phyloP scores from a whole-genome alignment of 2,888 invertebrate genomes.

The Apoda limacodes region DNA sequence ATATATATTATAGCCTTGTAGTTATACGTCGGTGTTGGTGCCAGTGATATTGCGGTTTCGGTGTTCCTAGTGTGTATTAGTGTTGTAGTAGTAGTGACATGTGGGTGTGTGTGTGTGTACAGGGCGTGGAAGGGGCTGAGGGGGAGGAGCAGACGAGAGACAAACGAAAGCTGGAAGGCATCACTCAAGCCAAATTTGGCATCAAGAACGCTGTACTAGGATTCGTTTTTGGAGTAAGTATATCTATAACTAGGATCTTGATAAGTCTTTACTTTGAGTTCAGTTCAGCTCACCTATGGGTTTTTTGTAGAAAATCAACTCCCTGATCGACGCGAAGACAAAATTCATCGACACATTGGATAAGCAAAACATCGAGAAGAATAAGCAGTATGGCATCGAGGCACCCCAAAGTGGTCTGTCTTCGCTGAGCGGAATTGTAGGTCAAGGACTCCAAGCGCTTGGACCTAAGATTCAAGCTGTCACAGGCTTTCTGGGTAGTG shows the following conservation, averaged over 20 bases:
- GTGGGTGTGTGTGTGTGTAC: slow-evolving; percentile 36
- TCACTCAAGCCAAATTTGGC: slow-evolving; percentile 74
- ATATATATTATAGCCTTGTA: too few relatives aligned
- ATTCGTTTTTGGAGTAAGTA: slow-evolving; percentile 85
- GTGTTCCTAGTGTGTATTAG: slow-evolving; percentile 21
- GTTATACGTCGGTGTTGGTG: slow-evolving; percentile 12
- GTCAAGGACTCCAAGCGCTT: slow-evolving; percentile 76
- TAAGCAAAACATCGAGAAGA: slow-evolving; percentile 79
- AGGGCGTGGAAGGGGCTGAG: slow-evolving; percentile 38
- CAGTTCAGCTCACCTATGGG: slow-evolving; percentile 13
- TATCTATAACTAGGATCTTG: too few relatives aligned
- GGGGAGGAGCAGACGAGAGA: slow-evolving; percentile 70
- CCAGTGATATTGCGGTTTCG: slow-evolving; percentile 20
- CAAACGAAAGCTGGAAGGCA: slow-evolving; percentile 80
- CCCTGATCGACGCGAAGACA: slow-evolving; percentile 84
- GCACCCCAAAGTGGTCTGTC: slow-evolving; percentile 71
- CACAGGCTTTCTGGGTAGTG: slow-evolving; percentile 66
- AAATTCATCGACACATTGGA: slow-evolving; percentile 77
- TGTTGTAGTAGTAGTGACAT: slow-evolving; percentile 17
- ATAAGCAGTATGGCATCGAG: slow-evolving; percentile 80
- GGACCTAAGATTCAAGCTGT: slow-evolving; percentile 73
- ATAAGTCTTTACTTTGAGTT: too few relatives aligned
- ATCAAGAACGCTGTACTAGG: slow-evolving; percentile 84
- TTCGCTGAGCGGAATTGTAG: slow-evolving; percentile 73
- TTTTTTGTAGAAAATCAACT: slow-evolving; percentile 81